Conservation (phyloP, 2,113 vertebrate species). For the Cryptomyrus ogoouensis region DNA sequence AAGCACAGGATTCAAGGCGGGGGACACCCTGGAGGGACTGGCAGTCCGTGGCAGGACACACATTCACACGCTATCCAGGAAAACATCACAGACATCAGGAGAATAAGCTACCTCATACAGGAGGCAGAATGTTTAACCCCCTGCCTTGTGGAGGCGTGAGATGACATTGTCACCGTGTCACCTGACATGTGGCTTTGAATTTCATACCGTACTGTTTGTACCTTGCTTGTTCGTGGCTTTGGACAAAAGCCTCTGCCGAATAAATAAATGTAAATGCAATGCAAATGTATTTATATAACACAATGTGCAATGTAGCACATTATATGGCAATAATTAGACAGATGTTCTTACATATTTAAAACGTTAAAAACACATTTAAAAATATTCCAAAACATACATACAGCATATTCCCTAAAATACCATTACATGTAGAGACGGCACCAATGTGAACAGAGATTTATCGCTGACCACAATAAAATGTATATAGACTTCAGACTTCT, state of each 20-base stretch:
- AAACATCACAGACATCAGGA: not conserved
- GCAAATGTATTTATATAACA: not conserved
- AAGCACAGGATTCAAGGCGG: not conserved
- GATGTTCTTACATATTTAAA: not conserved
- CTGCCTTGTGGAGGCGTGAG: not conserved
- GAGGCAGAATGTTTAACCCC: not conserved
- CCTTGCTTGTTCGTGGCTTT: not conserved
- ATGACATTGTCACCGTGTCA: not conserved
- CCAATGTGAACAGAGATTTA: not conserved
- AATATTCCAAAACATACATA: not conserved
- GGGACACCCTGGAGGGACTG: not conserved
- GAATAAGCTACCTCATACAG: not conserved
- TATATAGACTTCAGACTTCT: not conserved
- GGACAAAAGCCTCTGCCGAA: not conserved
- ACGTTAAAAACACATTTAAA: not conserved
- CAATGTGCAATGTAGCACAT: not conserved
- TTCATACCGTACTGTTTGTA: not conserved
- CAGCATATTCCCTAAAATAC: not conserved
- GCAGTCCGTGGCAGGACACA: not conserved
- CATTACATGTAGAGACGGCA: not conserved
- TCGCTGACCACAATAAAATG: not conserved
- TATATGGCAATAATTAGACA: not conserved
- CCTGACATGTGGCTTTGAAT: not conserved
- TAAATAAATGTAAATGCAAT: not conserved
- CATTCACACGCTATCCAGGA: not conserved